Conservation (phyloP, 2,797 vertebrate species). For the Chelon auratus region DNA sequence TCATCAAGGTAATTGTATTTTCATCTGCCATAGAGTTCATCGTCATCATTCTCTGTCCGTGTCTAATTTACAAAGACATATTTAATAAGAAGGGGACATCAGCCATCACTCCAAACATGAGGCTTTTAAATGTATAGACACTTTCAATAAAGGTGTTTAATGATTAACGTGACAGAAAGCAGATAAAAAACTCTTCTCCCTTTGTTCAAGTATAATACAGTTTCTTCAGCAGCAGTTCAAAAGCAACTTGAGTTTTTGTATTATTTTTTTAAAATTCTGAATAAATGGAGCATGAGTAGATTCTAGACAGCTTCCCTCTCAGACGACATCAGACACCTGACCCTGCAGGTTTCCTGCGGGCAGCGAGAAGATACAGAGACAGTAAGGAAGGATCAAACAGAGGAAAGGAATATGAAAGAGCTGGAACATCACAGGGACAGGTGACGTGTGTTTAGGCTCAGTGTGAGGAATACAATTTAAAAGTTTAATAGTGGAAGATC, state of each 20-base stretch:
- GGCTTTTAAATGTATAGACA: background rate
- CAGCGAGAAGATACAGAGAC: background rate
- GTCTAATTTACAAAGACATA: background rate
- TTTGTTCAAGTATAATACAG: background rate
- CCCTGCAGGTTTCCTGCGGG: constrained; percentile 26
- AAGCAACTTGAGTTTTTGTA: background rate
- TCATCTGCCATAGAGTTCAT: background rate
- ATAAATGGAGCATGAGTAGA: constrained; percentile 28
- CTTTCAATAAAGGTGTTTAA: background rate
- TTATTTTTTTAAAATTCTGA: background rate
- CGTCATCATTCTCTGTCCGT: background rate
- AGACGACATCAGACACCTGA: constrained; percentile 38
- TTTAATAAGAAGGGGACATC: background rate
- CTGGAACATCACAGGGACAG: background rate
- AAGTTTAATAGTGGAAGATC: no score
- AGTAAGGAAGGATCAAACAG: background rate
- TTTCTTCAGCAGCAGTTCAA: no score
- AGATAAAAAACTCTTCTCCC: background rate
- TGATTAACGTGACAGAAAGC: constrained; percentile 9
- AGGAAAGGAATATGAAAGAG: constrained; percentile 15
- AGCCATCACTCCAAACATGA: background rate
- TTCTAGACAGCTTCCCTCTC: constrained; percentile 26
- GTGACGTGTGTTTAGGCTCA: background rate
- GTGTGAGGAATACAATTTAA: background rate
- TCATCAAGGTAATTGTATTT: background rate